Conservation (phyloP, 2,888 invertebrate genomes). For the Oasisia sp. region DNA sequence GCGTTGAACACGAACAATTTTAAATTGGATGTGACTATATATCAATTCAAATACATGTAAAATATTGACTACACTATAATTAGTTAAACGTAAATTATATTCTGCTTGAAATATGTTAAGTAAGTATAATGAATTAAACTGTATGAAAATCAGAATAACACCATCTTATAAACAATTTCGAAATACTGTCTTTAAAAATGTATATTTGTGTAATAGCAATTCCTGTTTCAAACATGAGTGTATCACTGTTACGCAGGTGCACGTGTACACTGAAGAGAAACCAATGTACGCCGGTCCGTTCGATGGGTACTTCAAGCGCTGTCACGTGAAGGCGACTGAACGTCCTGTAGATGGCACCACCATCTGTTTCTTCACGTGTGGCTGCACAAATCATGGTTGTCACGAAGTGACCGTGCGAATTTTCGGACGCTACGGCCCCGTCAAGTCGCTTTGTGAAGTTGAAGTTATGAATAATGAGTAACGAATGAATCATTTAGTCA, state of each 20-base stretch:
- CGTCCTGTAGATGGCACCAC: not conserved
- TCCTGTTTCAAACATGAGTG: not conserved
- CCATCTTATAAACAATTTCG: not conserved
- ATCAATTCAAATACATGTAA: too few relatives aligned
- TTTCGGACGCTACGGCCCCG: not conserved
- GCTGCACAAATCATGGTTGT: not conserved
- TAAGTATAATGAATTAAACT: too few relatives aligned
- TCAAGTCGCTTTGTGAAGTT: not conserved
- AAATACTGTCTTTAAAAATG: not conserved
- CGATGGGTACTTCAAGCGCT: not conserved
- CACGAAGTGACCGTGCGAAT: not conserved
- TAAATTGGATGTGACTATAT: too few relatives aligned
- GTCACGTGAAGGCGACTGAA: not conserved
- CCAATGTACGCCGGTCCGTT: not conserved
- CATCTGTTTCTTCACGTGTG: not conserved
- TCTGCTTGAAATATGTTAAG: too few relatives aligned
- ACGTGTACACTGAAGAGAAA: not conserved
- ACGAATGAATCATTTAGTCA: too few relatives aligned
- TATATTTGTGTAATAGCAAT: not conserved
- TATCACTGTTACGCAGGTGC: not conserved
- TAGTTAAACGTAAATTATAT: too few relatives aligned
- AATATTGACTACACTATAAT: too few relatives aligned
- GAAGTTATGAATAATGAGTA: not conserved
- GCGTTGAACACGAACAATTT: too few relatives aligned
- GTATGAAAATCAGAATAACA: too few relatives aligned